Base-by-base conservation (phyloP, 2,113 vertebrate genomes). In the Thomomys bottae region DNA sequence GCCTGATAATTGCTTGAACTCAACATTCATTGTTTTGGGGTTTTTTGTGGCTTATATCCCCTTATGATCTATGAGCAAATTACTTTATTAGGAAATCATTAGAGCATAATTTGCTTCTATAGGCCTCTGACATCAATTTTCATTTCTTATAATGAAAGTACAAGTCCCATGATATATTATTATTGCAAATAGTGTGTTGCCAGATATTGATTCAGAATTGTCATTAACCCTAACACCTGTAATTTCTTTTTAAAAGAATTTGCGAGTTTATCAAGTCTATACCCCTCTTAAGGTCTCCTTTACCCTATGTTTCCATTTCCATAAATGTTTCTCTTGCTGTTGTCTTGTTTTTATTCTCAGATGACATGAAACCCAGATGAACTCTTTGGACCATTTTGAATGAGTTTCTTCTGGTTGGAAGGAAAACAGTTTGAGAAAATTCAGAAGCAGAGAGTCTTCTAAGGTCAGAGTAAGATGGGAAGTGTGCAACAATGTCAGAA, bases 71-170 rank as follows among this genome's bases (percentile, higher is more conserved):
- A 96, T 96, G 97, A 97, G 96, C 95, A 98, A 97, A 98, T 98
- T 97, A 97, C 96, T 98, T 98, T 98, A 98, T 98, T 98, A 98
- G 96, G 95, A 97, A 98, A 97, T 97, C 97, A 97, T 97, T 98
- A 98, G 95, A 97, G 92, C 88, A 96, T 97, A 98, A 97, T 98
- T 98, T 97, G 91, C 95, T 96, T 97, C 95, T 97, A 94, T 97
- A 91, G 94, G 94, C 77, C 96, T 92, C 81, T 96, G 86, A 92
- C 96, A 98, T 98, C 95, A 97, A 97, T 98, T 97, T 98, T 97
- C 81, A 97, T 98, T 98, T 96, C 90, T 97, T 80, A 77, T 95
- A 96, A 97, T 95, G 94, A 95, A 97, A 94, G 88, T 96, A 75
- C 57, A 96, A 83, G 94, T 96, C 94, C 96, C 93, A 77, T 84